Base-by-base conservation (phyloP, 2,888 invertebrate species). In the Galerucella calmariensis region DNA sequence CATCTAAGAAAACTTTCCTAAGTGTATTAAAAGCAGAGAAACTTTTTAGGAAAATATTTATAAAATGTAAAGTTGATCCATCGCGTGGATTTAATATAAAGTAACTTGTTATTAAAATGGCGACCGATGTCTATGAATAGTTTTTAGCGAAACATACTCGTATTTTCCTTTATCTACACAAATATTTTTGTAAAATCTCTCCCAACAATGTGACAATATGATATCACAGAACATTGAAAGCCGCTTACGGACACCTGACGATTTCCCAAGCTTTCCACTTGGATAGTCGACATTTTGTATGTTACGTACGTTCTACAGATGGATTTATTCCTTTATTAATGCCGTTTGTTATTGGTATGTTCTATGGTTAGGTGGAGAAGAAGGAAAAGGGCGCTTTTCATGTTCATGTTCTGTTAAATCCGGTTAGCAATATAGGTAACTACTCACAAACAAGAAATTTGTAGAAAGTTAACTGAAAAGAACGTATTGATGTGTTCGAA, bases 181-280 rank as follows among this genome's bases (percentile, higher is more conserved):
- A 65, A 46, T 65, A 65, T 65, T 65, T 65, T 16, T 16, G 16
- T 65, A 65, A 65, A 65, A 65, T 65, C 10, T 44, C 20, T 65
- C 46, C 27, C 46, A n/a, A 44, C 12, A 62, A 41, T 51, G 24
- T 24, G 46, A 66, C 41, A 56, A 67, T 58, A 56, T 58, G 41
- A 67, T 65, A 46, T 65, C 63, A 46, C 63, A 65, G 63, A 65
- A 56, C 53, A 65, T 68, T 20, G 56, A 74, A 74, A 74, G 66
- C 70, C 44, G 70, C 74, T 74, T 74, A 74, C 14, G 44, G 20
- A 59, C 74, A 74, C 74, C 74, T 74, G 74, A 65, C 74, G 53
- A 61, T 74, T 74, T 66, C 70, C 67, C 69, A 66, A 41, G 67
- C 27, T 58, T 67, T 67, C 44, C 67, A 67, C 35, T 67, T 56